Conservation (phyloP, 2,888 invertebrate species). For the Stenotaenia linearis region DNA sequence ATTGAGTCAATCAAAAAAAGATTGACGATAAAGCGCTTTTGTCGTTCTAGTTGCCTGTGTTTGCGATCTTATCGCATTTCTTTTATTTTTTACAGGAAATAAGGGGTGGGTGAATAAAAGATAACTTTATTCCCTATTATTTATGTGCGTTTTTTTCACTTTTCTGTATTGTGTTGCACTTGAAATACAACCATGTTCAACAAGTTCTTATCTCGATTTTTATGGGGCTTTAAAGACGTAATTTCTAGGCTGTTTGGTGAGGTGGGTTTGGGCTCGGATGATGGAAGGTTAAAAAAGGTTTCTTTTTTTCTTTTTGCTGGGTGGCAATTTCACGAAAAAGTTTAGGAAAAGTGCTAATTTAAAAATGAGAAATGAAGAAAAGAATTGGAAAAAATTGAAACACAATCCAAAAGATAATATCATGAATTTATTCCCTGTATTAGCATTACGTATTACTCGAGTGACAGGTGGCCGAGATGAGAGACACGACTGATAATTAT, state of each 20-base stretch:
- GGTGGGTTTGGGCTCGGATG: no score
- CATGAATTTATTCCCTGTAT: neutral
- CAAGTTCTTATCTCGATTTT: neutral
- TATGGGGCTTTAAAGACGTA: neutral
- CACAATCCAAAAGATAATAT: no score
- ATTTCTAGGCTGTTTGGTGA: neutral
- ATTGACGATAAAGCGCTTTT: neutral
- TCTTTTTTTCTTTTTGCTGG: no score
- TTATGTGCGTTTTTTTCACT: neutral
- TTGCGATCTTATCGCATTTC: neutral
- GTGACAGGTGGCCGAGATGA: constrained; percentile 3
- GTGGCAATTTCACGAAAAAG: no score
- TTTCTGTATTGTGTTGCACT: neutral
- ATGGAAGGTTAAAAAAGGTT: no score
- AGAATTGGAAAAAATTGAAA: no score
- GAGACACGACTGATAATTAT: constrained; percentile 6
- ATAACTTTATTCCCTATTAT: neutral
- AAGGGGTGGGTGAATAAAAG: neutral
- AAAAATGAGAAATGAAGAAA: no score
- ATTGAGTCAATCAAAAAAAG: neutral
- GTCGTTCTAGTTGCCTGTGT: neutral
- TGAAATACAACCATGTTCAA: neutral
- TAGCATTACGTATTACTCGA: neutral
- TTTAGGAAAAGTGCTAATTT: no score
- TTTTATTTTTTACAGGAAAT: neutral